Conservation (phyloP, 2,797 vertebrate genomes). For the Loriculus beryllinus region DNA sequence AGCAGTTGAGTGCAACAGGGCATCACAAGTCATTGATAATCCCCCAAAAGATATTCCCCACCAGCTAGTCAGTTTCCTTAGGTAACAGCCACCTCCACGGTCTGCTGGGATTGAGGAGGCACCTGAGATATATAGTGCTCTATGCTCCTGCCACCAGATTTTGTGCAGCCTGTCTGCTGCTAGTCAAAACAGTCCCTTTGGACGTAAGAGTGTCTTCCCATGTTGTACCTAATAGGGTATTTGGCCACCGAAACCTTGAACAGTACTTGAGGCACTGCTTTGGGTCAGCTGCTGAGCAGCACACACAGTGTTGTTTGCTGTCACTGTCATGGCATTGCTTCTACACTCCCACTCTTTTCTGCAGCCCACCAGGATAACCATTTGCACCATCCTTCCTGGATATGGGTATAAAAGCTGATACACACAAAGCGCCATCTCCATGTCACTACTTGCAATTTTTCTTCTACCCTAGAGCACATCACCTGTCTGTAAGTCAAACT, state of each 20-base stretch:
- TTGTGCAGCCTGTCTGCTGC: not conserved
- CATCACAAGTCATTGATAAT: accelerated
- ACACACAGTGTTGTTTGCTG: not conserved
- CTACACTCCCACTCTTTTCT: not conserved
- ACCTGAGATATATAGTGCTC: not conserved
- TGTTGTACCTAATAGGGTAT: not conserved
- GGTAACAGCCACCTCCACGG: not conserved
- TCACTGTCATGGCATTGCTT: not conserved
- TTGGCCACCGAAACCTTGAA: not conserved
- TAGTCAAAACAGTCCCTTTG: not conserved
- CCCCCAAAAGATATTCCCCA: not conserved
- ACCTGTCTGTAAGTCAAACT: not conserved
- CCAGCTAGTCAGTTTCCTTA: not conserved
- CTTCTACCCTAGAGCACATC: not conserved
- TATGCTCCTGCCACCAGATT: not conserved
- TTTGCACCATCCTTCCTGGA: not conserved
- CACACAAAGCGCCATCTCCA: not conserved
- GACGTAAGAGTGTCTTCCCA: not conserved
- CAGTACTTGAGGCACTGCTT: not conserved
- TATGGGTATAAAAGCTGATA: not conserved
- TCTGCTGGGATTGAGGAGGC: not conserved
- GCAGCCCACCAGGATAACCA: not conserved
- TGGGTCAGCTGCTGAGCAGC: not conserved
- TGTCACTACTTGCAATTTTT: not conserved
- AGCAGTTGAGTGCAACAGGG: not conserved